These are phyloP conservation scores for Lampris megalopsis DNA, from an alignment of 2,113 vertebrate genomes.

Conservation along the genomic window DNA sequence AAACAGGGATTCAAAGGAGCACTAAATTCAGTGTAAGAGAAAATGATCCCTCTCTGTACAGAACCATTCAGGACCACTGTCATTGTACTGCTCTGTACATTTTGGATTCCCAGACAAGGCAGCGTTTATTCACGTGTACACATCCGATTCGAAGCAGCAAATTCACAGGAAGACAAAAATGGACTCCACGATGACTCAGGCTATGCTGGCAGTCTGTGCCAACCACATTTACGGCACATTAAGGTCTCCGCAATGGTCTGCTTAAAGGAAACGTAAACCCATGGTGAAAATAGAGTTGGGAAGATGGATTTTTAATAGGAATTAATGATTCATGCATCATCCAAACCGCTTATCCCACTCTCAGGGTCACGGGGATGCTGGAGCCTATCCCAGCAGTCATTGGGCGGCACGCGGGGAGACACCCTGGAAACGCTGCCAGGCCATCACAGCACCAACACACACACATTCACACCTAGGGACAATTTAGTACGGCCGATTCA, in stretches of 20 bases:
- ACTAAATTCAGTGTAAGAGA: constrained; percentile 45
- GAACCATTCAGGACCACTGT: constrained; percentile 50
- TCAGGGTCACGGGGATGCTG: no score
- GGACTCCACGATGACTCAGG: constrained; percentile 58
- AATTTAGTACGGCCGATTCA: no score
- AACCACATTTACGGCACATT: constrained; percentile 60
- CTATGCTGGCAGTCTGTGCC: constrained; percentile 35
- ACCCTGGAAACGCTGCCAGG: no score
- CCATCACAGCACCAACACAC: no score
- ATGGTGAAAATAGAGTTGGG: no score
- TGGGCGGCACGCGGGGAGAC: no score
- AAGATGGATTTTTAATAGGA: no score
- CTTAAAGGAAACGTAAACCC: background rate
- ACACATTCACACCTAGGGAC: no score
- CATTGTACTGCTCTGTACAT: constrained; percentile 45
- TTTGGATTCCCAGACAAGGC: constrained; percentile 56
- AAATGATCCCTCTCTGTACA: constrained; percentile 43
- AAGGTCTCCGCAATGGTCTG: constrained; percentile 56
- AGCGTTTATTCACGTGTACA: constrained; percentile 34
- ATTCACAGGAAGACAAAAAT: constrained; percentile 43
- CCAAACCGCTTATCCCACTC: no score
- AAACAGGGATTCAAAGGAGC: constrained; percentile 36
- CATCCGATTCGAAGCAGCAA: constrained; percentile 35
- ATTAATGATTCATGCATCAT: no score
- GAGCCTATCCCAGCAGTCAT: no score